Conservation (phyloP, 1,140 invertebrate genomes). For the Oreohelix idahoensis region DNA sequence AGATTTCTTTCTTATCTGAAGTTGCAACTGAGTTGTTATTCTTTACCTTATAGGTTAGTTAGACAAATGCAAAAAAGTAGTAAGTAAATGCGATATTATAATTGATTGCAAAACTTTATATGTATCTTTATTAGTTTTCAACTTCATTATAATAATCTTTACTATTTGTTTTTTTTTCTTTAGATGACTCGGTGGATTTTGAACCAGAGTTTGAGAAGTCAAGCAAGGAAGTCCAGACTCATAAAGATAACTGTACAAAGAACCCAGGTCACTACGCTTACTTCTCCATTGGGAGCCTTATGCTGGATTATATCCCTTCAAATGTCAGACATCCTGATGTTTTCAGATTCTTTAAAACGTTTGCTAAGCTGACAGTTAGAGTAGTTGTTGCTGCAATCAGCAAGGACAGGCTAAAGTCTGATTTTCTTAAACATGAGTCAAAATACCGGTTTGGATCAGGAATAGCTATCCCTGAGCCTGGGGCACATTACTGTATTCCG, state of each 20-base stretch:
- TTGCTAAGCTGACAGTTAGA: not conserved
- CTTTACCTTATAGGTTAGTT: too few relatives aligned
- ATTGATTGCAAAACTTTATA: too few relatives aligned
- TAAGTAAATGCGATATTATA: too few relatives aligned
- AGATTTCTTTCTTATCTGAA: too few relatives aligned
- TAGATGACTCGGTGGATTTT: not conserved
- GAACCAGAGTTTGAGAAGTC: not conserved
- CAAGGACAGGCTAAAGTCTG: not conserved
- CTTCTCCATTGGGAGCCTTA: not conserved
- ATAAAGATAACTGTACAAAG: not conserved
- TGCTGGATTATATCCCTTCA: not conserved
- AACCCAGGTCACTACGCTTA: constrained; percentile 19
- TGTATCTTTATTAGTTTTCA: too few relatives aligned
- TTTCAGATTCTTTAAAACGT: not conserved
- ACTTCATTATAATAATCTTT: too few relatives aligned
- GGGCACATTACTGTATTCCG: not conserved
- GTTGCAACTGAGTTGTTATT: too few relatives aligned
- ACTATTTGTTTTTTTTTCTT: not conserved
- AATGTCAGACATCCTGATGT: not conserved
- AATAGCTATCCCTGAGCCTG: not conserved
- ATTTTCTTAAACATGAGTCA: not conserved
- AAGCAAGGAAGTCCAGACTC: not conserved
- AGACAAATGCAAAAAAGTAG: too few relatives aligned
- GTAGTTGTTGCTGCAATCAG: not conserved
- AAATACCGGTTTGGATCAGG: not conserved